A percentile compares a stretch with the other conserved stretches of the same genome.
phyloP scores from a whole-genome alignment of 2,113 vertebrate genomes.

The Litocranius walleri region DNA sequence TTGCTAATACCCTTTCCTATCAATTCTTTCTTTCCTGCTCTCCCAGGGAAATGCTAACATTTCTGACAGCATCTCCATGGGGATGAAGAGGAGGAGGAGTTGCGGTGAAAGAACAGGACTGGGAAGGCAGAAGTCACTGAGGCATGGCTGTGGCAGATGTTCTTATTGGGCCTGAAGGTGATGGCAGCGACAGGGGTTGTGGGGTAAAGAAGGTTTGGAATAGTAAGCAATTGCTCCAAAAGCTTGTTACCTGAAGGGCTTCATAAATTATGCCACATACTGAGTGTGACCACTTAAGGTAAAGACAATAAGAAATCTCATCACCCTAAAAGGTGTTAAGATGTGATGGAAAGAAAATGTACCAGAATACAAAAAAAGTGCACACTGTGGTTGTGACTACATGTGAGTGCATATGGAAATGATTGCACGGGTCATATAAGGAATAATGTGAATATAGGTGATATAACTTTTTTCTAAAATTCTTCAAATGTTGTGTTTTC shows the following conservation, averaged over 20 bases:
- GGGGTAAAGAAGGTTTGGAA: not conserved
- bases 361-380: not conserved
- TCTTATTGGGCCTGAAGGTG: not conserved
- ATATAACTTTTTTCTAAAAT: not conserved
- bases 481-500: not conserved
- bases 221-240: not conserved
- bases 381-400: not conserved
- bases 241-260: not conserved
- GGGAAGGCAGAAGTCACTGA: conserved; percentile 28
- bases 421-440: not conserved
- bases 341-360: not conserved
- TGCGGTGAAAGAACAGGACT: not conserved
- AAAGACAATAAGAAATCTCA: not conserved
- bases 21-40: conserved; percentile 12
- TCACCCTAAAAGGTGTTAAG: not conserved
- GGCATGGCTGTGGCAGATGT: conserved; percentile 40
- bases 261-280: not conserved
- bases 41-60: conserved; percentile 43
- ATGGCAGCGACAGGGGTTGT: not conserved
- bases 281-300: not conserved
- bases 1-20: conserved; percentile 44
- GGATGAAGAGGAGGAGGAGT: conserved; percentile 56
- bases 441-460: not conserved
- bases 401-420: not conserved
- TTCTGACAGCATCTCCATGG: conserved; percentile 70